A percentile compares a stretch with the other conserved stretches of the same genome.
Conservation (phyloP, 2,888 invertebrate genomes). For the Drosophila nigritarsus region DNA sequence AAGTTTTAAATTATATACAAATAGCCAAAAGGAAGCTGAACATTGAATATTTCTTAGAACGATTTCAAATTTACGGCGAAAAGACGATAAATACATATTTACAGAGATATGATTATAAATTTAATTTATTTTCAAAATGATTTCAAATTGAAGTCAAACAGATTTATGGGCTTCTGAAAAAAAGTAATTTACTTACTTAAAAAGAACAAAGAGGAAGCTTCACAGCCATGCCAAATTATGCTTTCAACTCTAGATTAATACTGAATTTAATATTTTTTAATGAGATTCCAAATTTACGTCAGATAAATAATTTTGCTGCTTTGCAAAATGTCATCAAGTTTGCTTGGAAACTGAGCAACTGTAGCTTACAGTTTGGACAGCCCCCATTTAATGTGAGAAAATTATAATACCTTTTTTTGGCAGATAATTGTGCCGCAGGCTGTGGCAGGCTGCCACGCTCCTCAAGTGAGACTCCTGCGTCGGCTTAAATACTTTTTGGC, state of each 20-base stretch:
- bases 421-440: slow-evolving; percentile 1
- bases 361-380: not conserved
- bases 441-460: slow-evolving; percentile 7
- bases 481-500: slow-evolving; percentile 67
- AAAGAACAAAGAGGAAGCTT: not conserved
- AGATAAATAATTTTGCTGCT: not conserved
- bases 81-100: not conserved
- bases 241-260: not conserved
- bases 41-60: not conserved
- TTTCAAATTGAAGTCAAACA: not conserved
- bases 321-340: not conserved
- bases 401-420: not conserved
- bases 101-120: too few relatives aligned
- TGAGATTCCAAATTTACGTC: not conserved
- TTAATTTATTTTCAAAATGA: not conserved
- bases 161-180: not conserved
- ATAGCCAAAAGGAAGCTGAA: not conserved
- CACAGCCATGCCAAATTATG: not conserved
- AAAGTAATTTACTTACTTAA: not conserved
- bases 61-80: not conserved
- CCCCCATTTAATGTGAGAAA: not conserved
- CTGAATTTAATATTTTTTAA: not conserved
- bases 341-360: not conserved
- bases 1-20: not conserved
- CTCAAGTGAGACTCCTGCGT: slow-evolving; percentile 37